These are phyloP conservation scores for Terrapene triunguis DNA, from an alignment of 2,113 vertebrate genomes.

Conservation along the genomic window DNA sequence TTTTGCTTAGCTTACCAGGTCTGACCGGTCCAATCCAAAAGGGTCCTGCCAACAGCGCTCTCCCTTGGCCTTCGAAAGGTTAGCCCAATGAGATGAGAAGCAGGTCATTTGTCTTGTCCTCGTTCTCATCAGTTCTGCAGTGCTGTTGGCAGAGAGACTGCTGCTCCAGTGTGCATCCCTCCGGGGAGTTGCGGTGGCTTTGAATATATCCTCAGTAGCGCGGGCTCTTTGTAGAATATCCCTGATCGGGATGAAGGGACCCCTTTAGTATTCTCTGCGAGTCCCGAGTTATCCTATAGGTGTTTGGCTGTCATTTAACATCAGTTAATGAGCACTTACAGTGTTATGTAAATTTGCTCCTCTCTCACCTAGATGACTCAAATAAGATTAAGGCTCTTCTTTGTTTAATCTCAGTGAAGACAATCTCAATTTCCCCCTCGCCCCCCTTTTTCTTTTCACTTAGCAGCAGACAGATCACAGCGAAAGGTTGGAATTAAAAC, in stretches of 20 bases:
- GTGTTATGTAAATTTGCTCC: constrained; percentile 45
- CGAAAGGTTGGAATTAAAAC: accelerated
- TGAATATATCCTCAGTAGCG: accelerated
- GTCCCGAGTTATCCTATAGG: not conserved
- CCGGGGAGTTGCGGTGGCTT: not conserved
- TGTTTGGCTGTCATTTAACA: not conserved
- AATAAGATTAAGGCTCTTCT: not conserved
- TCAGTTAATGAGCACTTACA: constrained; percentile 50
- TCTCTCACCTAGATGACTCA: constrained; percentile 18
- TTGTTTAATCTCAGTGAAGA: not conserved
- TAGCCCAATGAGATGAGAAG: not conserved
- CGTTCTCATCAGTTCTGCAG: not conserved
- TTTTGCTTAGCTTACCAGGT: not conserved
- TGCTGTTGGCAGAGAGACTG: not conserved
- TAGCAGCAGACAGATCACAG: not conserved
- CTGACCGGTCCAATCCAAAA: not conserved
- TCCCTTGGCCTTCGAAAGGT: not conserved
- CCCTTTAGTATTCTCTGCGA: not conserved
- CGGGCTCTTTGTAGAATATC: not conserved
- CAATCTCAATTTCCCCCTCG: not conserved
- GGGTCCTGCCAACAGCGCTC: not conserved
- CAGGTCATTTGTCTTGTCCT: not conserved
- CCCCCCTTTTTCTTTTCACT: constrained; percentile 1
- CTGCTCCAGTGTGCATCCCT: not conserved
- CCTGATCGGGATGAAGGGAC: not conserved